Evolutionary conservation across 2,888 invertebrate species (phyloP), one percentile per base, ranked within the genome.

Genomic region (Tetanocera ferruginea): DNA sequence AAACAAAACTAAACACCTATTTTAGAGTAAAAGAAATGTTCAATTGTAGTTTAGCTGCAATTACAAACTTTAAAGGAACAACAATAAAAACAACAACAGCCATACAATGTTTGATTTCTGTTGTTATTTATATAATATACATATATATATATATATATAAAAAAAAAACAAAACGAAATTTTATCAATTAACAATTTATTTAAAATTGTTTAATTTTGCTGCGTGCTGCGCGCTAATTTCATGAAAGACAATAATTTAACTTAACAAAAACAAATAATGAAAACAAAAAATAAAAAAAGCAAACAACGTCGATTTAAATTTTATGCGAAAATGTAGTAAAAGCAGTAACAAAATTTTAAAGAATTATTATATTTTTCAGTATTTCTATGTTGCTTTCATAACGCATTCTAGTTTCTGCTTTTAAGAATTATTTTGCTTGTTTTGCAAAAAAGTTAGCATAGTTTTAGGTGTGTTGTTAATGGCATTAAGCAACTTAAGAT

Each of bases 221-320:
- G 69, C 69, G 64, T 64, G 64, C 64, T 64, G 64, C 64, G 31
- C n/a, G 49, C 73, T 73, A 37, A 73, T 60, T 73, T 73, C n/a
- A 72, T 57, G 57, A 72, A 73, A 73, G 73, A 73, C 73, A 73
- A 73, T 73, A 73, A 73, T 73, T 62, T 73, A 62, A 73, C 43
- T 73, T 62, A 55, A 57, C 57, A 23, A 28, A 52, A 64, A 66
- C n/a, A 60, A 9, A 60, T 37, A 34, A 34, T 11, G 5, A 11
- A 55, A 19, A 57, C 9, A 55, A 31, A 69, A 25, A 51, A 28
- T 2, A 37, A 23, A 14, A 19, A 19, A 43, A 72, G 37, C 6
- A 37, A 60, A 31, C 11, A 25, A 64, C 6, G 9, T 14, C n/a
- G 8, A 66, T 34, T 4, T 69, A 17, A 25, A 34, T 43, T 19